Evolutionary conservation across 2,113 vertebrate genomes (phyloP), one percentile per base, ranked within the genome.

Genomic region (Pomatorhinus ruficollis): DNA sequence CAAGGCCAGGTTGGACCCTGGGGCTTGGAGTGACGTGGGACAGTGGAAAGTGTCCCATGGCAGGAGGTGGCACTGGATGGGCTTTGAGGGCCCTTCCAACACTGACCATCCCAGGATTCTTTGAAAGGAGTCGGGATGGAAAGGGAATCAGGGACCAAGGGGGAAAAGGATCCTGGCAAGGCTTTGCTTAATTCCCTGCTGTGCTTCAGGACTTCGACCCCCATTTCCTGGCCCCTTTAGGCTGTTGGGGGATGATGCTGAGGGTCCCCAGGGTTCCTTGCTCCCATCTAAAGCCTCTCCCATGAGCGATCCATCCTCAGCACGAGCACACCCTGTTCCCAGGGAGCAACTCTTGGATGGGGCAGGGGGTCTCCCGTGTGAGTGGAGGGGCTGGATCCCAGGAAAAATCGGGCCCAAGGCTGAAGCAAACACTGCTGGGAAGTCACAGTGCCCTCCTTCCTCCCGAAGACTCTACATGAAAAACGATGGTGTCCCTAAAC

Each of bases 11-110:
- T 7, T 80, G 76, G 84, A 10, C 1, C 21, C 45, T 47, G 2
- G 45, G 37, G 63, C 5, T 45, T 1, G 83, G 57, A 71, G 76
- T 27, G 23, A 2, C 22, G 66, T 88, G 86, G 66, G 59, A 10
- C 6, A 6, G 42, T 81, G 68, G 50, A 0, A 50, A 14, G 25
- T 27, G 42, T 50, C 66, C 35, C 44, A 16, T 22, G 50, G 42
- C 50, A 50, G 35, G 21, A 11, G 14, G 5, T 40, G 84, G 49
- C 0, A 18, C 1, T 1, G 10, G 76, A 0, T 57, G 76, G 2
- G 21, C 3, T 72, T 33, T 50, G 0, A 37, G 22, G 60, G 7
- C 44, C 30, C 23, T 33, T 12, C 37, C 37, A 5, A 7, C 50
- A 5, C 44, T 37, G 14, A 28, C 15, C 52, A 6, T 20, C 37